Conservation (phyloP, 2,888 invertebrate genomes). For the Protonemura montana region DNA sequence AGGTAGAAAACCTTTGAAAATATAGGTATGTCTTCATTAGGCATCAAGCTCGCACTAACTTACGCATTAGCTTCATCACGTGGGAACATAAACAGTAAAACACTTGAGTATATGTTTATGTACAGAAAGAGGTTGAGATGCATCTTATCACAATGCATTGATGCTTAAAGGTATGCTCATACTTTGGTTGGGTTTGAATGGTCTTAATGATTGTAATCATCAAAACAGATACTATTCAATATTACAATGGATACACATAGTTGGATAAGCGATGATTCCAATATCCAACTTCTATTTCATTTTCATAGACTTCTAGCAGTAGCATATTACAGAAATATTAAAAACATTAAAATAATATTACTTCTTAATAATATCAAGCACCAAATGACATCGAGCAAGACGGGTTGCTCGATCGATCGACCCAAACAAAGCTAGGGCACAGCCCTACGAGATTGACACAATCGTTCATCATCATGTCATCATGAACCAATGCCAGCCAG, state of each 20-base stretch:
- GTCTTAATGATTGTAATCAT: not conserved
- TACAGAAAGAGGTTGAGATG: slow-evolving; percentile 40
- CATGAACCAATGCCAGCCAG: not conserved
- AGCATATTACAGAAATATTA: not conserved
- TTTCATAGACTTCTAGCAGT: not conserved
- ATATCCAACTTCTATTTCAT: slow-evolving; percentile 8
- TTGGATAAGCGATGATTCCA: not conserved
- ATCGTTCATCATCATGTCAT: not conserved
- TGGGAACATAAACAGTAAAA: slow-evolving; percentile 12
- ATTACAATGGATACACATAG: not conserved
- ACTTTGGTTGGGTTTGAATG: slow-evolving; percentile 30
- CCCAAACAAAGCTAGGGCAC: not conserved
- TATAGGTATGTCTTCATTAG: slow-evolving; percentile 48
- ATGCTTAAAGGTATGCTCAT: not conserved
- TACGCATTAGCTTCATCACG: slow-evolving; percentile 40
- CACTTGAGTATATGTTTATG: slow-evolving; percentile 18
- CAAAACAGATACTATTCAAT: not conserved
- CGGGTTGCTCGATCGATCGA: not conserved
- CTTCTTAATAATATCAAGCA: not conserved
- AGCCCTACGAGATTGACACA: not conserved
- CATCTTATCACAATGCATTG: not conserved
- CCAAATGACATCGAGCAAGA: not conserved
- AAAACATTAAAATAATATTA: not conserved
- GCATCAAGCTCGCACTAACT: slow-evolving; percentile 29
- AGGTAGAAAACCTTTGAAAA: slow-evolving; percentile 51